Evolutionary conservation across 2,888 invertebrate species (phyloP).

Genomic region (Meiosimyza decipiens): DNA sequence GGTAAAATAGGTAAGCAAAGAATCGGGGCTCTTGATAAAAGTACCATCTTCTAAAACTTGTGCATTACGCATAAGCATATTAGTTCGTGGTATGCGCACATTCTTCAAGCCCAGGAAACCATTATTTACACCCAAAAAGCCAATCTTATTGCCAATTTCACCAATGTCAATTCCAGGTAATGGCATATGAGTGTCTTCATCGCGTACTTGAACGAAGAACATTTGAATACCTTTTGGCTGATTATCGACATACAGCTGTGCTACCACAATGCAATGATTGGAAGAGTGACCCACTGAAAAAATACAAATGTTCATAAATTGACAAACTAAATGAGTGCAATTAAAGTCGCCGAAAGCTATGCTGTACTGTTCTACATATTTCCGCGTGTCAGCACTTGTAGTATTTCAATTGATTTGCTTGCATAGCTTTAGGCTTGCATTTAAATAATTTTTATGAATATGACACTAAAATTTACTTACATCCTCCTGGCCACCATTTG

Average conservation of each 20-base stretch:
- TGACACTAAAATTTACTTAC: no score
- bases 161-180: constrained; percentile 89
- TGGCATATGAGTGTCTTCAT: constrained; percentile 88
- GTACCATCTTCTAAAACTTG: constrained; percentile 92
- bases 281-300: constrained; percentile 85
- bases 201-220: constrained; percentile 92
- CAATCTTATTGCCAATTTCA: constrained; percentile 94
- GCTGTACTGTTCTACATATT: no score
- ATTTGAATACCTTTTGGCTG: constrained; percentile 89
- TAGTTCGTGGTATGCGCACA: constrained; percentile 85
- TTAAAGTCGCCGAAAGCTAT: background rate
- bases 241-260: constrained; percentile 86
- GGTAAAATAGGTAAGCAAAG: constrained; percentile 83
- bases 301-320: background rate
- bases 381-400: no score
- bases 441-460: no score
- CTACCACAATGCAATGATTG: constrained; percentile 91
- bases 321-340: background rate
- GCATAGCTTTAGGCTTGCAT: no score
- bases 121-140: constrained; percentile 91
- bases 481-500: constrained; percentile 97
- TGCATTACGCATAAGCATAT: constrained; percentile 94
- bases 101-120: constrained; percentile 90
- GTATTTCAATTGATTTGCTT: no score
- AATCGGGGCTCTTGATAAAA: constrained; percentile 82